Conservation (phyloP, 2,113 vertebrate species). For the Campylomormyrus numenius region DNA sequence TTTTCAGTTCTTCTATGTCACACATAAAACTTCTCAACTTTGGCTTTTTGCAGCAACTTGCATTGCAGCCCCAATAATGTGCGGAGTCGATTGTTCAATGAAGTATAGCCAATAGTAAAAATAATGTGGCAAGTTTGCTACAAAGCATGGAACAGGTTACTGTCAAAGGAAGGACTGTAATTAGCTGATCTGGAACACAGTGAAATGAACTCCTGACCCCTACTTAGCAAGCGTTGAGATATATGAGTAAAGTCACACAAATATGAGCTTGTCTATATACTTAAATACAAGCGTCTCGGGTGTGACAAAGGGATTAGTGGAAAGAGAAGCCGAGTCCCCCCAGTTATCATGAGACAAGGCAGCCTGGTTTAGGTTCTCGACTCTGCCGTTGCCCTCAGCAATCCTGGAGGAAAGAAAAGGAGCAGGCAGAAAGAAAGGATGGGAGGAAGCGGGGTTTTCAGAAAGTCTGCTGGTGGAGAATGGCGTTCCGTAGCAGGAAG, state of each 20-base stretch:
- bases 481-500: not conserved
- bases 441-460: not conserved
- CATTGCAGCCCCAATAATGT: not conserved
- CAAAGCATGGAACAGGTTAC: not conserved
- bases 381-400: not conserved
- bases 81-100: not conserved
- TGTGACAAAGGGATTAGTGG: not conserved
- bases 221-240: not conserved
- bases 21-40: not conserved
- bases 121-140: not conserved
- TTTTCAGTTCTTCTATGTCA: not conserved
- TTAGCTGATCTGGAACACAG: not conserved
- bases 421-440: not conserved
- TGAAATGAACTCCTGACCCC: not conserved
- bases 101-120: not conserved
- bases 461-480: not conserved
- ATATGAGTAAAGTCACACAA: not conserved
- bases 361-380: not conserved
- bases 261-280: not conserved
- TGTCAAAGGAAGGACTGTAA: not conserved
- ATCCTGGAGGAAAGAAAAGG: not conserved
- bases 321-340: not conserved
- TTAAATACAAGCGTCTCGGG: not conserved
- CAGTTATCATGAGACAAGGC: not conserved
- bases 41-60: not conserved